phyloP scores from a whole-genome alignment of 1,140 invertebrate species.

The Apis mellifera region Amel_HAv3.1 CM009940.2:11511001-11511500 shows the following conservation, averaged over 20 bases:
- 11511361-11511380: slow-evolving; percentile 87
- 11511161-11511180: no score
- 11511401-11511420: slow-evolving; percentile 83
- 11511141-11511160: no score
- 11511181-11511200: no score
- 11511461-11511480: slow-evolving; percentile 13
- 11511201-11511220: no score
- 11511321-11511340: slow-evolving; percentile 85
- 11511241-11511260: slow-evolving; percentile 87
- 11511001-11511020: no score
- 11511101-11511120: neutral
- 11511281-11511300: slow-evolving; percentile 89
- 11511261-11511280: slow-evolving; percentile 90
- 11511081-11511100: neutral
- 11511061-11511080: neutral
- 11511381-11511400: slow-evolving; percentile 88
- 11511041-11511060: no score
- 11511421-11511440: slow-evolving; percentile 67
- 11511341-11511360: slow-evolving; percentile 83
- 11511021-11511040: no score
- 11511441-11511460: slow-evolving; percentile 44
- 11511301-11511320: slow-evolving; percentile 88
- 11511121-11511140: no score
- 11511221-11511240: slow-evolving; percentile 44
- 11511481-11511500: neutral